Base-by-base conservation (phyloP, 1,140 invertebrate species). In the Samia ricini region DNA sequence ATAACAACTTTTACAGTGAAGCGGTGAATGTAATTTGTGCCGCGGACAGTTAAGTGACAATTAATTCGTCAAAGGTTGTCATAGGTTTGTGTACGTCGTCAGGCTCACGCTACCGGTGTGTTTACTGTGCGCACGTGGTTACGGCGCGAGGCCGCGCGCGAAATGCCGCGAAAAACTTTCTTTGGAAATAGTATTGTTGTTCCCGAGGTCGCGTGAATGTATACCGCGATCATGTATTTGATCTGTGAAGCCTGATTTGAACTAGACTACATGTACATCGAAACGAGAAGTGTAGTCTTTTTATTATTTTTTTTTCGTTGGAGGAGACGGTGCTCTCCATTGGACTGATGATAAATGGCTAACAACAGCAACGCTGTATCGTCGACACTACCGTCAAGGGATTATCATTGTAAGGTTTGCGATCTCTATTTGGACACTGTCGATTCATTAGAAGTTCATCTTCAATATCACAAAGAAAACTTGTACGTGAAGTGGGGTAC, bases 391-490 rank as follows among this genome's bases (percentile, higher is more conserved):
- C 84, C 70, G 81, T 83, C 88, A 70, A 92, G 84, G 70, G 89
- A 92, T 61, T 91, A 92, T 74, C 92, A 93, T 69, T 96, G 95
- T 87, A 94, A 94, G 77, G 93, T 95, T 81, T 96, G 95, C 89
- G 92, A 93, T 68, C 75, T 96, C 33, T 93, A 92, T 70, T 93
- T 96, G 74, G 95, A 96, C 74, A 94, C 94, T 71, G 91, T 93
- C 29, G 94, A 94, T 66, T 95, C 95, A 49, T 90, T 96, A 54
- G 94, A 95, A 70, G 95, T 96, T 60, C 95, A 96, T 89, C 88
- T 95, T 65, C 93, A 94, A 66, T 96, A 96, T 76, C 95, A 96
- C 70, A 95, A 95, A 74, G 94, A 95, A 72, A 95, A 95, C 71
- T 85, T 95, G 60, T 85, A 95, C 63, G 94, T 91, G 71, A 95